Evolutionary conservation across 1,140 invertebrate species (phyloP).

Genomic region (Drosophila carrolli): DNA sequence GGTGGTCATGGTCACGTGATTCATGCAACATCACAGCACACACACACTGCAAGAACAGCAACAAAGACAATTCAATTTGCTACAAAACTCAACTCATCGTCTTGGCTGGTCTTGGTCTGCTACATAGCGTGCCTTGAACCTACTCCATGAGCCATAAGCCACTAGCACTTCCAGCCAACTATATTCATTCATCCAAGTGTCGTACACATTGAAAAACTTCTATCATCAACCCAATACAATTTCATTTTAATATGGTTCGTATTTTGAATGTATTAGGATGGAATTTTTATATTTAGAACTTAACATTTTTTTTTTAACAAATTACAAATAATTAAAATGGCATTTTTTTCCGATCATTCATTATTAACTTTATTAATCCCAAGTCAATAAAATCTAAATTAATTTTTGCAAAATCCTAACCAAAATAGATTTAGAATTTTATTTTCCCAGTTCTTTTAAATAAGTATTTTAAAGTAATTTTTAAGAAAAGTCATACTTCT

Average conservation of each 20-base stretch:
- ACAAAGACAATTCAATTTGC: conserved; percentile 83
- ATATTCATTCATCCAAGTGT: conserved; percentile 79
- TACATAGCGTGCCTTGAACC: conserved; percentile 80
- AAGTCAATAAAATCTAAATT: no score
- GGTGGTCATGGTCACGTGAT: conserved; percentile 84
- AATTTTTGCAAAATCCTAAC: no score
- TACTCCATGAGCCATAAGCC: conserved; percentile 54
- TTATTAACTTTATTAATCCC: no score
- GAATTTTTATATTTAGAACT: no score
- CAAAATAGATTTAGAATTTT: no score
- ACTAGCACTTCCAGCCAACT: conserved; percentile 39
- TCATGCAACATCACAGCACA: conserved; percentile 72
- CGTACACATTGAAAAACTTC: conserved; percentile 12
- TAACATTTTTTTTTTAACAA: neutral
- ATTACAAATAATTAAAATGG: neutral
- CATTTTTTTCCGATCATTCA: no score
- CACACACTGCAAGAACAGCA: conserved; percentile 22
- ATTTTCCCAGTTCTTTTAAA: no score
- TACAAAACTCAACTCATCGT: conserved; percentile 79
- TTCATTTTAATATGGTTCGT: neutral
- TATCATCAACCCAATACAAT: neutral
- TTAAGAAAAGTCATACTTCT: no score
- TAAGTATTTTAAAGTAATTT: no score
- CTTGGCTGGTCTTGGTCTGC: conserved; percentile 72
- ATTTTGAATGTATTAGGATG: neutral